These are phyloP conservation scores for Parotocinclus haroldoi DNA, from an alignment of 2,797 vertebrate species.

Conservation along the genomic window DNA sequence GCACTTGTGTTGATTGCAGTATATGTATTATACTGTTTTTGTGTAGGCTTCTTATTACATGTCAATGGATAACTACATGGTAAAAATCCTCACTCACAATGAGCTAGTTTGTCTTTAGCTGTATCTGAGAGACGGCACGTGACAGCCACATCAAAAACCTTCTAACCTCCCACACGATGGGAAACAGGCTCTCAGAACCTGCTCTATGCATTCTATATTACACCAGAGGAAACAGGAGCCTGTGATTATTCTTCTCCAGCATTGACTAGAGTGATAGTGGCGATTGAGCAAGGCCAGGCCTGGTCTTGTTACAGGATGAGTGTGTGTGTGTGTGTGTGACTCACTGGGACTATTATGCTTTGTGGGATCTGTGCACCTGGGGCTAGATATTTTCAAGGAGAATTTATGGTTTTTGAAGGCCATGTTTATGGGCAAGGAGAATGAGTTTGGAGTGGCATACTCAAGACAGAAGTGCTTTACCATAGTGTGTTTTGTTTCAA, in stretches of 20 bases:
- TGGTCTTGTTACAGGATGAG: slow-evolving; percentile 20
- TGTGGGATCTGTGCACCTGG: background rate
- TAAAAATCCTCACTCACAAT: background rate
- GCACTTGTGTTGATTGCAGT: background rate
- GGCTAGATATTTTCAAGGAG: background rate
- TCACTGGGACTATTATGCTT: slow-evolving; percentile 11
- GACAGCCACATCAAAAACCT: slow-evolving; percentile 11
- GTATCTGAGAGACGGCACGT: background rate
- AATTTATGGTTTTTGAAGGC: background rate
- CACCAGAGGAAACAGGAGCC: slow-evolving; percentile 3
- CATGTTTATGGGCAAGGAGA: too few relatives aligned
- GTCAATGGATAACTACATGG: background rate
- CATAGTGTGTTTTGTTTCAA: background rate
- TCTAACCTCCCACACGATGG: slow-evolving; percentile 15
- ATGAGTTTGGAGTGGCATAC: background rate
- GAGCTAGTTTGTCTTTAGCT: slow-evolving; percentile 5
- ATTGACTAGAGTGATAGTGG: slow-evolving; percentile 26
- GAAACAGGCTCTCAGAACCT: background rate
- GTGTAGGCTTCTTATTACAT: background rate
- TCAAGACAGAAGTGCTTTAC: background rate
- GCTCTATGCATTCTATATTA: slow-evolving; percentile 8
- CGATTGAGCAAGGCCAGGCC: slow-evolving; percentile 17
- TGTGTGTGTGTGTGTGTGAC: slow-evolving; percentile 13
- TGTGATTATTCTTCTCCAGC: slow-evolving; percentile 1
- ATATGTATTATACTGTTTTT: background rate